A percentile compares a stretch with the other conserved stretches of the same genome.
These are phyloP conservation scores for Bombus cullumanus DNA, from an alignment of 1,140 invertebrate species.

Conservation along the genomic window DNA sequence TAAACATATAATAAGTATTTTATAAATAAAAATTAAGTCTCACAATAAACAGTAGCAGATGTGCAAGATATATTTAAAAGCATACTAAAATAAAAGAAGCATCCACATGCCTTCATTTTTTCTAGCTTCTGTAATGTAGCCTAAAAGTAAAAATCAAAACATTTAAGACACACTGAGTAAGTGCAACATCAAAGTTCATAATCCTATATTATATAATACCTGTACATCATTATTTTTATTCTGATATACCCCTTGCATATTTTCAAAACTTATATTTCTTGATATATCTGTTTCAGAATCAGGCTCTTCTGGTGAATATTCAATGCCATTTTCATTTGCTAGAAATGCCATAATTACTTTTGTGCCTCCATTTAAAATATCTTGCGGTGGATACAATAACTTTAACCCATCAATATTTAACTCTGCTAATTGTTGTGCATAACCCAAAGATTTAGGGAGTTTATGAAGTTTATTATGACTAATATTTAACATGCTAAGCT, in stretches of 20 bases:
- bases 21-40: conserved; percentile 18
- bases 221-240: conserved; percentile 77
- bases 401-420: conserved; percentile 86
- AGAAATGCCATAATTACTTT: conserved; percentile 88
- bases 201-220: conserved; percentile 63
- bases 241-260: conserved; percentile 58
- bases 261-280: conserved; percentile 56
- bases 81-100: conserved; percentile 73
- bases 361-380: conserved; percentile 84
- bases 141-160: conserved; percentile 83
- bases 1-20: conserved; percentile 8
- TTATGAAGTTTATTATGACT: conserved; percentile 84
- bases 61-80: conserved; percentile 44
- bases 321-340: conserved; percentile 77
- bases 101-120: conserved; percentile 86
- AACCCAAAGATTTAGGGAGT: conserved; percentile 86
- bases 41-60: conserved; percentile 57
- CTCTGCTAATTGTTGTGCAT: conserved; percentile 83
- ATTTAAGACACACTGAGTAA: conserved; percentile 44
- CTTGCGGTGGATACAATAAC: conserved; percentile 86
- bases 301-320: conserved; percentile 73
- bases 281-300: conserved; percentile 61
- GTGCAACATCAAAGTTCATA: conserved; percentile 31
- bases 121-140: conserved; percentile 84
- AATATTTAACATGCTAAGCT: conserved; percentile 84